Base-by-base conservation (phyloP, 2,888 invertebrate species). In the Troides oblongomaculatus region DNA sequence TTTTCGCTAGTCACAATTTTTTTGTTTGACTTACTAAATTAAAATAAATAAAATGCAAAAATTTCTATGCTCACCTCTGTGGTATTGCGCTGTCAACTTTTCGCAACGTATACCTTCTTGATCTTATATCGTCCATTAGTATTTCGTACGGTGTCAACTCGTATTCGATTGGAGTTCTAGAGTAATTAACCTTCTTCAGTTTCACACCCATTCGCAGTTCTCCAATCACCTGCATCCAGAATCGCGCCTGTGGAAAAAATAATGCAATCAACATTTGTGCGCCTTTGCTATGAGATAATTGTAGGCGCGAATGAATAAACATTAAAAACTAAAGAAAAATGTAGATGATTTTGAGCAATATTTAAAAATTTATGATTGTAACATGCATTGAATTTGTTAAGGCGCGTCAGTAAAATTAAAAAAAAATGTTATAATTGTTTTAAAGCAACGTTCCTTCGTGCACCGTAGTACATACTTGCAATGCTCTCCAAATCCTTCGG, bases 81-180 rank as follows among this genome's bases (percentile, higher is more conserved):
- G 96, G 96, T 81, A 97, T 94, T 87, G 96, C 95, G 64, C 97
- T 97, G 84, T 97, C 96, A 56, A 97, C 95, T 93, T 98, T 98
- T 84, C 97, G 95, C 78, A 99, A 93, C 81, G 96, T 97, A 92
- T 97, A 99, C 83, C 98, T 94, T 84, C 97, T 95, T 72, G 97
- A 95, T 78, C 98, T 94, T 81, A 99, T 99, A 84, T 99, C 99
- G 85, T 98, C 97, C 97, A 99, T 97, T 69, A 99, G 94, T 82
- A 98, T 98, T 92, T 99, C 99, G 84, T 98, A 99, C 18, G 99
- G 99, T 62, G 99, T 99, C 78, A 99, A 90, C 88, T 98, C 98
- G 88, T 96, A 99, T 87, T 99, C 98, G 72, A 97, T 96, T 12
- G 96, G 96, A 17, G 96, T 94, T 80, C 95, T 93, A 72, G 95